Percentiles rank a stretch among this genome's conserved stretches.
phyloP scores from a whole-genome alignment of 2,888 invertebrate species.

The Phyllotreta cruciferae region DNA sequence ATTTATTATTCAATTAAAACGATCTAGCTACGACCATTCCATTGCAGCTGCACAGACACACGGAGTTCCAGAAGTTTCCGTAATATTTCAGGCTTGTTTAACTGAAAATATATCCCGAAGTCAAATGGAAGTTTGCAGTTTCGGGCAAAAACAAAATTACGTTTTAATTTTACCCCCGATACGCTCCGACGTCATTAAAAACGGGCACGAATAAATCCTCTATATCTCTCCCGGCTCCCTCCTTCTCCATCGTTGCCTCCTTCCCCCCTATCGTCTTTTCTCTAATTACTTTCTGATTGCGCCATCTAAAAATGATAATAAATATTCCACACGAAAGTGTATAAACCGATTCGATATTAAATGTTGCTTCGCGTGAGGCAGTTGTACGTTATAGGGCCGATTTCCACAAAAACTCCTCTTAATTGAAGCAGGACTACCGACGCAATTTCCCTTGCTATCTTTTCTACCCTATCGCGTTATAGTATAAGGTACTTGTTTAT shows the following conservation, averaged over 20 bases:
- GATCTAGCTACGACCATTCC: constrained; percentile 6
- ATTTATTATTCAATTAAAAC: constrained; percentile 30
- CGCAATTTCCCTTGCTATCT: too few relatives aligned
- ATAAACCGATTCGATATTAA: too few relatives aligned
- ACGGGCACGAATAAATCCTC: constrained; percentile 39
- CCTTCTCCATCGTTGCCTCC: too few relatives aligned
- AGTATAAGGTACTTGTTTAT: too few relatives aligned
- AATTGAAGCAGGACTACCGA: too few relatives aligned
- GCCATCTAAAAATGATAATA: constrained; percentile 10
- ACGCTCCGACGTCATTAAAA: constrained; percentile 48
- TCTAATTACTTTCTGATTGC: constrained; percentile 29
- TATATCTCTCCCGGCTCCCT: background rate
- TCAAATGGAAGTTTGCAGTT: constrained; percentile 39
- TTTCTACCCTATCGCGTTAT: too few relatives aligned
- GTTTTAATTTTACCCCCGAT: constrained; percentile 50
- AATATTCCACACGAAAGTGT: background rate
- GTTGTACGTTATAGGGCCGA: too few relatives aligned
- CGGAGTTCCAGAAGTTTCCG: constrained; percentile 26
- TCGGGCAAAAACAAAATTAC: constrained; percentile 49
- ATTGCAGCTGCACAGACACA: constrained; percentile 12
- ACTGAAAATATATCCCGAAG: constrained; percentile 42
- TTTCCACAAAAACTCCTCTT: too few relatives aligned
- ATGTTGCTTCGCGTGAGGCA: too few relatives aligned
- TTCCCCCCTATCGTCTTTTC: constrained; percentile 19
- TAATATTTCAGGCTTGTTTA: constrained; percentile 40